Evolutionary conservation across 2,797 vertebrate species (phyloP), one percentile per base, ranked within the genome.

Genomic region (Loris lydekkerianus): DNA sequence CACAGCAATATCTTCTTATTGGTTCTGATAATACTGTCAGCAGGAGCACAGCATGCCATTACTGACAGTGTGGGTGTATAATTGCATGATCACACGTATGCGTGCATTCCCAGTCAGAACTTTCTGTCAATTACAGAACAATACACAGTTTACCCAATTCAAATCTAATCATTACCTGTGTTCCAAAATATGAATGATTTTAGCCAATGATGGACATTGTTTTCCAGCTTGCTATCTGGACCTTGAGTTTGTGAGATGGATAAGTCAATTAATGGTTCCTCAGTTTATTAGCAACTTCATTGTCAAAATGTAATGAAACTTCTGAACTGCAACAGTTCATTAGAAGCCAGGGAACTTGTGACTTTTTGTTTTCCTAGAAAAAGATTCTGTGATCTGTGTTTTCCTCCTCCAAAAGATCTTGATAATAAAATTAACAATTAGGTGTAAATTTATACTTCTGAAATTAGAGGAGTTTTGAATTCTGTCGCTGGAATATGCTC

Each of bases 261-360:
- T 96, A 97, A 97, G 95, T 97, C 97, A 96, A 97, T 98, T 98
- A 98, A 93, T 95, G 96, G 80, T 96, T 98, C 95, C 96, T 97
- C 97, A 98, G 96, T 98, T 98, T 98, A 97, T 98, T 98, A 98
- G 97, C 97, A 98, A 97, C 91, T 97, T 98, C 98, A 98, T 98
- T 98, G 98, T 97, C 94, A 97, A 96, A 82, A 95, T 97, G 92
- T 98, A 98, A 98, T 98, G 96, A 98, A 98, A 98, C 90, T 97
- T 97, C 96, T 98, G 97, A 98, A 98, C 96, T 98, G 97, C 97
- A 97, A 70, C 97, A 97, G 94, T 96, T 98, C 11, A 53, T 98
- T 98, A 96, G 92, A 97, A 97, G 95, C 88, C 97, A 96, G 93
- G 89, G 97, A 97, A 98, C 73, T 97, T 93, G 85, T 89, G 93